Conservation (phyloP, 2,113 vertebrate species). For the Dryoscopus gambensis region DNA sequence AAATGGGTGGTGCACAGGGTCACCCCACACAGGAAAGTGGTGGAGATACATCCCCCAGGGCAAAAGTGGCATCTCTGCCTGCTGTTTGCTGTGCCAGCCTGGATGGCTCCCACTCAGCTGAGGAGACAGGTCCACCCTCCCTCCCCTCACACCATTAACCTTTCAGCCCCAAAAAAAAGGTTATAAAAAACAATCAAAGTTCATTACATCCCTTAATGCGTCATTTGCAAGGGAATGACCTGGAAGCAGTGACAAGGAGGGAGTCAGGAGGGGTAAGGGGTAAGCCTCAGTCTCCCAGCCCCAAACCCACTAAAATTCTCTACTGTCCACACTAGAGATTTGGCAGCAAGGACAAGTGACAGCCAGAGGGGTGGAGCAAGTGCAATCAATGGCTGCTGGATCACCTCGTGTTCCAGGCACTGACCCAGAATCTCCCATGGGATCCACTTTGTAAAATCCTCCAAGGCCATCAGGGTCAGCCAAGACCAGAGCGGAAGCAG, state of each 20-base stretch:
- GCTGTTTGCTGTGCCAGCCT: background rate
- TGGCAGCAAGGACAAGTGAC: background rate
- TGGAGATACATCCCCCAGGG: background rate
- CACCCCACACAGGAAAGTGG: background rate
- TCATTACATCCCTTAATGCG: background rate
- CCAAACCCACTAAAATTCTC: background rate
- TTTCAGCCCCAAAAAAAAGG: background rate
- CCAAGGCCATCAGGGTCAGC: background rate
- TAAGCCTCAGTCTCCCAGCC: background rate
- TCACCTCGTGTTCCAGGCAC: background rate
- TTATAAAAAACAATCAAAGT: background rate
- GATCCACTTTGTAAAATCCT: background rate
- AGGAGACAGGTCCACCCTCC: background rate
- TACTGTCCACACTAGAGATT: background rate
- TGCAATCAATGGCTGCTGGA: background rate
- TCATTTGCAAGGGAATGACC: background rate
- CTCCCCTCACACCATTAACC: background rate
- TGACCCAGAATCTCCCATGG: fast-evolving
- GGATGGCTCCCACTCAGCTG: background rate
- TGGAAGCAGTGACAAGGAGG: background rate
- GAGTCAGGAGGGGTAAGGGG: background rate
- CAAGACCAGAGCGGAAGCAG: background rate
- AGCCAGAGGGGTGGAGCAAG: background rate
- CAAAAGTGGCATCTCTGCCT: background rate
- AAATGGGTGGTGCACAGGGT: background rate